Evolutionary conservation across 2,888 invertebrate genomes (phyloP).

Genomic region (Tachystola acroxantha): DNA sequence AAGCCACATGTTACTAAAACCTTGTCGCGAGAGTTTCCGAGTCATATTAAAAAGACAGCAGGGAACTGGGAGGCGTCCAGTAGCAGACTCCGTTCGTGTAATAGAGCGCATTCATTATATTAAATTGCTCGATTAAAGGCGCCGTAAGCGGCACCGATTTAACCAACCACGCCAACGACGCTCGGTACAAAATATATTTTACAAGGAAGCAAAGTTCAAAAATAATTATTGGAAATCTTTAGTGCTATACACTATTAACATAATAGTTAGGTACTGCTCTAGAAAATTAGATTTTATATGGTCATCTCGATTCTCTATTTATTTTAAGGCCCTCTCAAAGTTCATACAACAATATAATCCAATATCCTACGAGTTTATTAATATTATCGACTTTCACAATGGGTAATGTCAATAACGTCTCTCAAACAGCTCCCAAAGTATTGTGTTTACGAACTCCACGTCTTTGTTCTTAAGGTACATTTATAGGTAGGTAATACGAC

Average conservation of each 20-base stretch:
- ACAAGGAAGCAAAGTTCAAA: background rate
- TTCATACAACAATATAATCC: conserved; percentile 11
- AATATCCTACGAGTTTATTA: too few species aligned
- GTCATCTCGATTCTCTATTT: too few species aligned
- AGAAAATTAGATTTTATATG: too few species aligned
- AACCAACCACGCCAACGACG: conserved; percentile 20
- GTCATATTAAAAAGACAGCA: background rate
- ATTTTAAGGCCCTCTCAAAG: too few species aligned
- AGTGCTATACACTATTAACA: background rate
- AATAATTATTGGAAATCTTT: background rate
- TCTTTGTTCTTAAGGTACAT: conserved; percentile 4
- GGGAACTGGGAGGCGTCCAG: background rate
- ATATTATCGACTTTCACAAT: conserved; percentile 14
- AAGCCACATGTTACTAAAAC: too few species aligned
- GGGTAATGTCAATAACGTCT: conserved; percentile 25
- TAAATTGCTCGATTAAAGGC: conserved; percentile 56
- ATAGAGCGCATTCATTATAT: conserved; percentile 52
- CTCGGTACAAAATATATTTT: background rate
- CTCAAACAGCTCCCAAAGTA: conserved; percentile 20
- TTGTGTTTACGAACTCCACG: conserved; percentile 14
- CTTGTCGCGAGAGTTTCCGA: too few species aligned
- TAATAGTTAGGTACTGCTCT: too few species aligned
- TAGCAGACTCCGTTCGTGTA: conserved; percentile 19
- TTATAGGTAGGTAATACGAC: too few species aligned
- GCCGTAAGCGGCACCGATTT: conserved; percentile 44